Base-by-base conservation (phyloP, 2,797 vertebrate genomes). In the Anabacerthia variegaticeps region DNA sequence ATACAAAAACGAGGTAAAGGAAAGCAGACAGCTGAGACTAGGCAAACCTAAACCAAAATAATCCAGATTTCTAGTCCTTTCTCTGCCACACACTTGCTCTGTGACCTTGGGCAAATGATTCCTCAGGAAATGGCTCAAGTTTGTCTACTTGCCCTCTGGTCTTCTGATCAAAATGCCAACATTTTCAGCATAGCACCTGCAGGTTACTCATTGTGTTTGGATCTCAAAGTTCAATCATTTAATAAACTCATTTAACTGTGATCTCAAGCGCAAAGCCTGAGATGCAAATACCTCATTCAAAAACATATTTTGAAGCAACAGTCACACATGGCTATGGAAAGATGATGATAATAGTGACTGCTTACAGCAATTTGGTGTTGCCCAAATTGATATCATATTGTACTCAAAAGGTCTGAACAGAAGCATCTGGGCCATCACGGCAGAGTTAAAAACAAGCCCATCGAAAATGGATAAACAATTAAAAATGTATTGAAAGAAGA, bases 391-490 rank as follows among this genome's bases (percentile, higher is more conserved):
- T 67, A 80, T 37, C 36, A 30, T 77, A 92, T 26, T 26, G 18
- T 54, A 58, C 77, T 82, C 59, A 23, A 88, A 94, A 90, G 85
- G 80, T 86, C 86, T 84, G 72, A 88, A 75, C 36, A 91, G 65
- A 87, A 87, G 52, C 67, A 23, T 94, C 72, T 95, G 88, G 73
- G 46, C 78, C 82, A 92, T 94, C 86, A 62, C 2, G 1, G 77
- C 2, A 92, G 91, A 97, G 94, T 85, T 88, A 79, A 95, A 95
- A 95, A 92, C 92, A 90, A 95, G 78, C 85, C 93, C 88, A 96
- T 83, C 89, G 97, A 97, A 98, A 98, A 98, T 97, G 96, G 97
- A 97, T 98, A 98, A 98, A 98, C 97, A 98, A 98, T 98, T 98
- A 98, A 98, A 98, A 98, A 97, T 97, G 96, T 98, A 98, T 97